Base-by-base conservation (phyloP, 2,888 invertebrate species). In the Ornithoptera alexandrae region DNA sequence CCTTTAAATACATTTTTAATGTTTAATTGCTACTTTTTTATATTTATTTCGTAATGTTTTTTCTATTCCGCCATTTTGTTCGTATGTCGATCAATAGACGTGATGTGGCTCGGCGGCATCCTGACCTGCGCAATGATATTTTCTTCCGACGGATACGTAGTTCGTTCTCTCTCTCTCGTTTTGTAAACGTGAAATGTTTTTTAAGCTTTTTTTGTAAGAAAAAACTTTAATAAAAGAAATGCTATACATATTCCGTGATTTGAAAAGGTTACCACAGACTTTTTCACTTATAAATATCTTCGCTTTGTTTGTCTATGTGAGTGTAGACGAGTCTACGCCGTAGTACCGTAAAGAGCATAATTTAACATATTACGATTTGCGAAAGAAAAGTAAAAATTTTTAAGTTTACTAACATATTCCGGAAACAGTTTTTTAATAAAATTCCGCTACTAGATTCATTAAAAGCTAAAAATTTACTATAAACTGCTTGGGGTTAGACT, bases 51-150 rank as follows among this genome's bases (percentile, higher is more conserved):
- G 18, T n/a, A n/a, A 18, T 12, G 18, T 53, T n/a, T n/a, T 7
- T 53, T 18, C 1, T 17, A 50, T 50, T 53, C 53, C 53, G 53
- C 53, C n/a, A 53, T 53, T 53, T 53, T 53, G n/a, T n/a, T 53
- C 46, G 15, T 15, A 46, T 22, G 24, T 62, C 46, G 46, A 61
- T 61, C 42, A n/a, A 20, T 61, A 18, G 17, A 62, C 46, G 22
- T n/a, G 22, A 53, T 6, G 53, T 53, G 18, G 62, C 62, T 42
- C 20, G 20, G 42, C 20, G 39, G 42, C 62, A 46, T 7, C 62
- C 17, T 46, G 62, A 62, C 62, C 42, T 53, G 53, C 53, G 53
- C 53, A 53, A 53, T 53, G 8, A 53, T n/a, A 53, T 53, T n/a
- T 53, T 18, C 53, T 53, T n/a, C 6, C 7, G 6, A 53, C n/a